Evolutionary conservation across 2,797 vertebrate genomes (phyloP).

Genomic region (Pseudochaenichthys georgianus): DNA sequence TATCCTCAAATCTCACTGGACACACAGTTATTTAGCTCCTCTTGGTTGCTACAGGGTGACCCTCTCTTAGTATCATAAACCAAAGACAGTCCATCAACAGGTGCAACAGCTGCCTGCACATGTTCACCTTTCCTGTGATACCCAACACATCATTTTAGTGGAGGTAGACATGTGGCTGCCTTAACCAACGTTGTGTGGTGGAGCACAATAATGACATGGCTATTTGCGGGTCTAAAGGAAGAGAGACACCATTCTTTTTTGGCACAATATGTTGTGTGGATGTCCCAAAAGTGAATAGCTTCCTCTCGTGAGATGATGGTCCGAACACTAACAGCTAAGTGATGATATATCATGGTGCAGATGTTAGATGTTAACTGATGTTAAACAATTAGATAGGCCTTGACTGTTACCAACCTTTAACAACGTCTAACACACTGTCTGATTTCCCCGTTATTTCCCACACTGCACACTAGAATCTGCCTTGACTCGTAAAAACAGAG

Average conservation of each 20-base stretch:
- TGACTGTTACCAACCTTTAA: not conserved
- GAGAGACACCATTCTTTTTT: not conserved
- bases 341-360: not conserved
- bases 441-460: not conserved
- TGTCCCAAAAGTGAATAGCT: not conserved
- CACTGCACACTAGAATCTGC: not conserved
- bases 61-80: not conserved
- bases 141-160: not conserved
- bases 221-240: not conserved
- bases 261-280: not conserved
- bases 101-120: not conserved
- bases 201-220: not conserved
- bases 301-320: not conserved
- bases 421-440: not conserved
- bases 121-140: not conserved
- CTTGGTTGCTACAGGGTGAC: slow-evolving; percentile 2
- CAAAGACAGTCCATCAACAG: slow-evolving; percentile 6
- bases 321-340: not conserved
- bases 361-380: not conserved
- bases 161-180: not conserved
- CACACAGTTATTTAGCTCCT: slow-evolving; percentile 1
- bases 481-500: not conserved
- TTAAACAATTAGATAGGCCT: not conserved
- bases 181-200: not conserved
- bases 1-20: not conserved